A percentile compares a stretch with the other conserved stretches of the same genome.
Evolutionary conservation across 2,113 vertebrate species (phyloP).

Genomic region (Ellobius talpinus): DNA sequence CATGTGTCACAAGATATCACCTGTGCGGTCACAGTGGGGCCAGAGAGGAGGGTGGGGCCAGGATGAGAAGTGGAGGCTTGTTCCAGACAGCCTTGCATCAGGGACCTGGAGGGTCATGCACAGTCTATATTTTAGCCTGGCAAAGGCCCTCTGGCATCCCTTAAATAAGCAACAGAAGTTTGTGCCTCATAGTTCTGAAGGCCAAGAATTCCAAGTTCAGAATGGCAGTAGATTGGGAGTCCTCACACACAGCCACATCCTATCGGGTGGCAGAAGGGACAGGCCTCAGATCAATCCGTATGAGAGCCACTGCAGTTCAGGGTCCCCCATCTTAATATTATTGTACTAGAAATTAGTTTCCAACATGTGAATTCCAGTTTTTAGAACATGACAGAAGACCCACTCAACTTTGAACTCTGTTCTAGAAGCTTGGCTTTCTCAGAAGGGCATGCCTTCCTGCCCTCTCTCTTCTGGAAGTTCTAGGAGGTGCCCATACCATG

Average conservation of each 20-base stretch:
- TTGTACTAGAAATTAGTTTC: neutral
- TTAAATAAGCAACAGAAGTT: neutral
- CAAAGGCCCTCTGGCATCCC: neutral
- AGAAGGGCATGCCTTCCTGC: neutral
- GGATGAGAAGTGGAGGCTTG: neutral
- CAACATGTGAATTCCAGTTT: neutral
- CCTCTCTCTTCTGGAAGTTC: neutral
- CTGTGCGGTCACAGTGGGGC: neutral
- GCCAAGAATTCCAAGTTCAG: neutral
- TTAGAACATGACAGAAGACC: neutral
- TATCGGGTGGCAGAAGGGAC: accelerated
- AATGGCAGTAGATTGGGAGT: neutral
- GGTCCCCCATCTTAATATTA: neutral
- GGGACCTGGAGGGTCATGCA: neutral
- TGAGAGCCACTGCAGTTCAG: too few species aligned
- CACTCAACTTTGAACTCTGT: neutral
- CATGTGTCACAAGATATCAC: neutral
- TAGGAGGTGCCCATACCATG: neutral
- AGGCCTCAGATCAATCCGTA: neutral
- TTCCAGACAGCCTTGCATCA: neutral
- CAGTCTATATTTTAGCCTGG: too few species aligned
- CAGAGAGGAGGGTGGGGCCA: neutral
- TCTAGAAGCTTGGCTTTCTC: neutral
- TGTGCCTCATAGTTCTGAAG: neutral
- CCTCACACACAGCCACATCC: neutral